Evolutionary conservation across 1,140 invertebrate genomes (phyloP), one percentile per base, ranked within the genome.

Genomic region (Oryctes rhinoceros): DNA sequence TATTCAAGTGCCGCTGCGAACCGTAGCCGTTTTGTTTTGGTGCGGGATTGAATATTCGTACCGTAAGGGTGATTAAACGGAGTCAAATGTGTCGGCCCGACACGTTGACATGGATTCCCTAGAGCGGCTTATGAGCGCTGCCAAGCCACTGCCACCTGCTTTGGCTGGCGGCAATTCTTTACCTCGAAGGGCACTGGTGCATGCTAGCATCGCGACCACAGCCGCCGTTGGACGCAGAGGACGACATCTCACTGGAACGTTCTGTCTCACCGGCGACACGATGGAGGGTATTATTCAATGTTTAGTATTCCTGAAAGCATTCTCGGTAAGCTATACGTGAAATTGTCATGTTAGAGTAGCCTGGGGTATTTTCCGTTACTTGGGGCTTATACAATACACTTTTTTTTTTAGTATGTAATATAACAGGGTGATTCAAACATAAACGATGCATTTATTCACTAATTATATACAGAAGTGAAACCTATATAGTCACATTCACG

Each of bases 211-310:
- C 81, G 93, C 93, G 80, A 93, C 94, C 2, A 92, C 93, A 48
- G 89, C 90, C 9, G 89, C 90, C 20, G 90, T 94, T 62, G 93
- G 93, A 3, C 91, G 94, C 81, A 94, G 94, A 85, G 94, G 94
- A 81, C 90, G 94, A 80, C 94, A 96, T 86, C 90, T 96, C 67
- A 95, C 94, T 6, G 95, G 95, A 79, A 96, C 94, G 65, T 96
- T 96, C 88, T 95, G 94, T 85, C 91, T 96, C 49, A 95, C 94
- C 44, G 95, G 95, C 44, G 95, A 96, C 88, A 96, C 95, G 75
- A 96, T 96, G 95, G 95, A 96, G 85, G 95, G 95, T 83, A 96
- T 96, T 85, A 96, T 96, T 88, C 95, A 96, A 90, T 96, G 95
- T 88, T 91, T 96, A 83, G 95, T 96, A 83, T 96, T 96, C 89